phyloP scores from a whole-genome alignment of 2,797 vertebrate genomes.

The Lagodon rhomboides region DNA sequence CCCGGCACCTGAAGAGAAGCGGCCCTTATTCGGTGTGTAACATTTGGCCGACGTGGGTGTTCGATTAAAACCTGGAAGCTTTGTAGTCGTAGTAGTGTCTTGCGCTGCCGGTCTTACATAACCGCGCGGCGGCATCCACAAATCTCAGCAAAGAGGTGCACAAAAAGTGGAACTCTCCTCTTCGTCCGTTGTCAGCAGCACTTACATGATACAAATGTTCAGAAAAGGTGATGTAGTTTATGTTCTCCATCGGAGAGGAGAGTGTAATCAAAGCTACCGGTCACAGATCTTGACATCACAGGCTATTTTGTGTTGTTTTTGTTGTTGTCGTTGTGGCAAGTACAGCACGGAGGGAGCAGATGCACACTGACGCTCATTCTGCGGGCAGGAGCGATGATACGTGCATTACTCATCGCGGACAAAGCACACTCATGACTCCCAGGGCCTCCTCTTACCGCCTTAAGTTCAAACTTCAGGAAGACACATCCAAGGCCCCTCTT shows the following conservation, averaged over 20 bases:
- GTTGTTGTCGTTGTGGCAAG: not conserved
- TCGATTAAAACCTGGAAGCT: not conserved
- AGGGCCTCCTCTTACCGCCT: conserved; percentile 26
- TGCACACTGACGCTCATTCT: conserved; percentile 38
- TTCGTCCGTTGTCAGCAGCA: not conserved
- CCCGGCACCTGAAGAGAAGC: no score
- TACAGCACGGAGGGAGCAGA: conserved; percentile 32
- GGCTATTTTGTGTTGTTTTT: not conserved
- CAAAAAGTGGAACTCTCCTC: not conserved
- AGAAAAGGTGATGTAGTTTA: not conserved
- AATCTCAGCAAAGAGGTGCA: not conserved
- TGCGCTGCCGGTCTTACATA: not conserved
- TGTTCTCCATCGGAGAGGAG: not conserved
- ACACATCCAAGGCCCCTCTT: conserved; percentile 15
- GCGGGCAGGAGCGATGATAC: conserved; percentile 21
- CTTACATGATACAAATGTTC: not conserved
- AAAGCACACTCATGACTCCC: conserved; percentile 40
- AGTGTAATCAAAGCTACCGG: conserved; percentile 1
- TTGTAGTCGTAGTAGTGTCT: not conserved
- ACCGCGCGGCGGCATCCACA: not conserved
- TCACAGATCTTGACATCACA: conserved; percentile 3
- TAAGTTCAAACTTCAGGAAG: conserved; percentile 21
- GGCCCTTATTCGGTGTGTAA: no score
- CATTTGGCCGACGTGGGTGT: not conserved
- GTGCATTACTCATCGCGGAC: conserved; percentile 31